Base-by-base conservation (phyloP, 2,113 vertebrate genomes). In the Caranx melampygus region DNA sequence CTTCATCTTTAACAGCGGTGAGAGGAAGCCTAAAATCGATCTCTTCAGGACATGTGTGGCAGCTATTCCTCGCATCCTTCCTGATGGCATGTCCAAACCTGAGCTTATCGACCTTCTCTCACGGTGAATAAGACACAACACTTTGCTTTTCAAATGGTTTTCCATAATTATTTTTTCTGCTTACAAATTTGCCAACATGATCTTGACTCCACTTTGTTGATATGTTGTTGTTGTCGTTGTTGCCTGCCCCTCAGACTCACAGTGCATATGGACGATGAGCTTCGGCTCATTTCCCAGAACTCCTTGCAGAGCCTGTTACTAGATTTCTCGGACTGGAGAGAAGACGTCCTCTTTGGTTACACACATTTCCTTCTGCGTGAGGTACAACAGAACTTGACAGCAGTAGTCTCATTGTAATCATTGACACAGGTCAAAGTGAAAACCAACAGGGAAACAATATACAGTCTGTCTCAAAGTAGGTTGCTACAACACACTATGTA, bases 1-100 rank as follows among this genome's bases (percentile, higher is more conserved):
- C 10, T 79, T 37, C 3, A 6, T 66, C 42, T 65, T 76, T 92
- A 88, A 85, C 88, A 99, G 98, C 0, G 98, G 98, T 64, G 98
- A 99, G 87, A 96, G 98, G 91, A 99, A 99, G 88, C 98, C 98
- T 34, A 99, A 99, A 94, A 99, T 99, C 0, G 98, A 99, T 86
- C 94, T 99, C 60, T 99, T 99, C 92, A 95, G 98, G 87, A 99
- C 98, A 0, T 99, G 98, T 58, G 97, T 99, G 72, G 98, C 98
- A 65, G 97, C 98, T 78, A 97, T 99, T 89, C 98, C 98, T 79
- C 97, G 98, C 11, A 94, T 99, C 67, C 96, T 99, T 80, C 98
- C 98, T 12, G 98, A 99, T 71, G 98, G 97, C 89, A 97, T 99
- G 97, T 98, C 97, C 82, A 99, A 99, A 92, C 96, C 96, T 52